Conservation (phyloP, 2,797 vertebrate species). For the Acrossocheilus fasciatus region DNA sequence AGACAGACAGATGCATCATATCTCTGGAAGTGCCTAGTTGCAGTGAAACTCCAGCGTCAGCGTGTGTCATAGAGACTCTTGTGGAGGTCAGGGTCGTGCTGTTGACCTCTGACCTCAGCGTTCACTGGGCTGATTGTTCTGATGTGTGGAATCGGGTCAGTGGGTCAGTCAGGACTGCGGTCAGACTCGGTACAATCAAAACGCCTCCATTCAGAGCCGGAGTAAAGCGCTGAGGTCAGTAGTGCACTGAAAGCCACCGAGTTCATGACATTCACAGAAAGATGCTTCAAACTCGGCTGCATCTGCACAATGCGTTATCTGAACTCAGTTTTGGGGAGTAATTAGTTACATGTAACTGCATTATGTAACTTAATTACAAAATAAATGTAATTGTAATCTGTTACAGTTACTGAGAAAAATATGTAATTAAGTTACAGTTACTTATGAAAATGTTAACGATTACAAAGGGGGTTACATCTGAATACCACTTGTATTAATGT, state of each 20-base stretch:
- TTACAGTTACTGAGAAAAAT: too few relatives aligned
- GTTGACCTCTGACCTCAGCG: conserved; percentile 8
- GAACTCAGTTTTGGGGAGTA: not conserved
- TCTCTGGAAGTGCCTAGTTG: not conserved
- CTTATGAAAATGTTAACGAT: too few relatives aligned
- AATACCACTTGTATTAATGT: too few relatives aligned
- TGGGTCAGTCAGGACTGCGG: not conserved
- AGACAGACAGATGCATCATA: not conserved
- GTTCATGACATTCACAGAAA: not conserved
- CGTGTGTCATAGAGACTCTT: not conserved
- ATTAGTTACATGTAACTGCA: not conserved
- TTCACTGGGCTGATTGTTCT: conserved; percentile 1
- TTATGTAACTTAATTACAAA: too few relatives aligned
- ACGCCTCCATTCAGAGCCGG: not conserved
- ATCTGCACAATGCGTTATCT: not conserved
- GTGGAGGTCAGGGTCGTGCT: not conserved
- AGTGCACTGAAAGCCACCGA: not conserved
- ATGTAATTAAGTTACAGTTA: too few relatives aligned
- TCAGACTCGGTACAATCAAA: not conserved
- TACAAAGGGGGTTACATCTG: too few relatives aligned
- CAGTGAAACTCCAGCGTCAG: not conserved
- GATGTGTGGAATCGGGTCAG: conserved; percentile 20
- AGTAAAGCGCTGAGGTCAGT: conserved; percentile 28
- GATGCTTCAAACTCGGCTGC: not conserved
- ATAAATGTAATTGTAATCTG: too few relatives aligned